Conservation (phyloP, 2,888 invertebrate species). For the Eristalis arbustorum region DNA sequence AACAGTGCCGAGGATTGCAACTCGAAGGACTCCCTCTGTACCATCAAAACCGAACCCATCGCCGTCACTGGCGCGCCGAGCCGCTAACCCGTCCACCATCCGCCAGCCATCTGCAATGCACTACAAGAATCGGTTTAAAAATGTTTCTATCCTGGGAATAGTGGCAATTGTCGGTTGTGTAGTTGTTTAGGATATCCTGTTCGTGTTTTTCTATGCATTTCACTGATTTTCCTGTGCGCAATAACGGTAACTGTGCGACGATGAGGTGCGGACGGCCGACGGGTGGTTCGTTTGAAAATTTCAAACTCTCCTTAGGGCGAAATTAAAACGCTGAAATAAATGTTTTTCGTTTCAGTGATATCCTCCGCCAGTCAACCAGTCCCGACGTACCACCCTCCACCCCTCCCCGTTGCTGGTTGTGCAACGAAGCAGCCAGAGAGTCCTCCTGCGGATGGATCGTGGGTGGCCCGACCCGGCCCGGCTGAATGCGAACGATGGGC, state of each 20-base stretch:
- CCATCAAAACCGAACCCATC: background rate
- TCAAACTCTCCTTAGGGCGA: conserved; percentile 60
- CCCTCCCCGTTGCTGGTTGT: background rate
- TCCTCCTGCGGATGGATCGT: background rate
- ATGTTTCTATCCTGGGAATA: conserved; percentile 51
- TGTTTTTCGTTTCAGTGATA: conserved; percentile 60
- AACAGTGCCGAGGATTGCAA: conserved; percentile 56
- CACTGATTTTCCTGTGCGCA: conserved; percentile 65
- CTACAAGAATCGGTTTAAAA: conserved; percentile 59
- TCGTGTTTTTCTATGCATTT: conserved; percentile 58
- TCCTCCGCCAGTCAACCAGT: background rate
- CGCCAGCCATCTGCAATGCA: background rate
- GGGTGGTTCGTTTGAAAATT: conserved; percentile 10
- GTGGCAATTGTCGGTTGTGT: conserved; percentile 68
- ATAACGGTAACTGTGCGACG: background rate
- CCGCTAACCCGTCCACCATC: background rate
- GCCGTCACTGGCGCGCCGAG: no score
- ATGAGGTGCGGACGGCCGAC: background rate
- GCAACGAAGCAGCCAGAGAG: background rate
- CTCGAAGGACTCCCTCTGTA: conserved; percentile 3
- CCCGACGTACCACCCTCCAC: no score
- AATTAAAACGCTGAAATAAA: conserved; percentile 70
- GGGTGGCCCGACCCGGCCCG: background rate
- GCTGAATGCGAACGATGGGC: conserved; percentile 19
- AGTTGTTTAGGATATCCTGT: conserved; percentile 67